Conservation (phyloP, 2,888 invertebrate genomes). For the Gerris lacustris region DNA sequence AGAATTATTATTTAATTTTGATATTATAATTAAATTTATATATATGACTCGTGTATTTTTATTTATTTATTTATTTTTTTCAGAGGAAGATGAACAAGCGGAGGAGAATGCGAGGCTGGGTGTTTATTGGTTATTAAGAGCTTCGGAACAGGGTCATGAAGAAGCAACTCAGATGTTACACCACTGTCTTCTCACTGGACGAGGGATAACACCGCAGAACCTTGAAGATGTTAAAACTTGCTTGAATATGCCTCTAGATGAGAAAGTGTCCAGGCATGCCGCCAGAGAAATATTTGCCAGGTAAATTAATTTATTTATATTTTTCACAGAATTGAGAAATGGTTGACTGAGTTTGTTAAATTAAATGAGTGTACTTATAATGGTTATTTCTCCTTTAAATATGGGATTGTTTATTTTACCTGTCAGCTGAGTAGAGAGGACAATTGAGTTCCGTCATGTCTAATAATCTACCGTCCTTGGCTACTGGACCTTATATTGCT, state of each 20-base stretch:
- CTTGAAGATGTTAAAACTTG: conserved; percentile 63
- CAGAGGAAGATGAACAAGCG: conserved; percentile 54
- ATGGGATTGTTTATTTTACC: too few species aligned
- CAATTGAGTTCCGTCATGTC: too few species aligned
- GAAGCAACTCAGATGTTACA: conserved; percentile 70
- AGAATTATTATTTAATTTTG: too few species aligned
- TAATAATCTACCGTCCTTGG: too few species aligned
- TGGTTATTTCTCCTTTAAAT: too few species aligned
- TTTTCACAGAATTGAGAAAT: neutral
- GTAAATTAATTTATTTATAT: conserved; percentile 37
- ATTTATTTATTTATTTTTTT: conserved; percentile 31
- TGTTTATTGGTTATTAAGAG: conserved; percentile 82
- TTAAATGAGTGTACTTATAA: too few species aligned
- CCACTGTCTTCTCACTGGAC: conserved; percentile 57
- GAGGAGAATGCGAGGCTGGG: conserved; percentile 69
- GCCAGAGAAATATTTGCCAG: conserved; percentile 78
- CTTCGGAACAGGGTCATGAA: conserved; percentile 80
- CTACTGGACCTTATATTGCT: too few species aligned
- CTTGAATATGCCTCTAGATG: conserved; percentile 69
- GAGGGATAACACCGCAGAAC: conserved; percentile 43
- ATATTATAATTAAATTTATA: too few species aligned
- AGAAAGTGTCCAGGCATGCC: conserved; percentile 75
- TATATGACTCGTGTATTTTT: too few species aligned
- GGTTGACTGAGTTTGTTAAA: too few species aligned
- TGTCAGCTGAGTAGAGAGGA: too few species aligned